Evolutionary conservation across 2,797 vertebrate genomes (phyloP).

Genomic region (Dendrocincla tyrannina): DNA sequence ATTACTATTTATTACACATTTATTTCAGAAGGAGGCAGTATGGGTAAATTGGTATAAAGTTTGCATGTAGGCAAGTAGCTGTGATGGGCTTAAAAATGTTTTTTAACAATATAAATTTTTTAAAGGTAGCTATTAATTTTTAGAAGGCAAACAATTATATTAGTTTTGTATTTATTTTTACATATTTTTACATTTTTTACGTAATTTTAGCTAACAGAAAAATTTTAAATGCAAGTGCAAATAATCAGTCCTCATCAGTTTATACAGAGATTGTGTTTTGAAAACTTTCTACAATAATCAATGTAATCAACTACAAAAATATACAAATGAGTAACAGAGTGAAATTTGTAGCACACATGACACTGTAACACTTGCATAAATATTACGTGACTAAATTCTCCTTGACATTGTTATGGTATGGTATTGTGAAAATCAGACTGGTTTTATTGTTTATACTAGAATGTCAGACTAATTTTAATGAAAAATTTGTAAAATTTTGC

Average conservation of each 20-base stretch:
- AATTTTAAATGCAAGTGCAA: neutral
- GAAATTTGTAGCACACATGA: neutral
- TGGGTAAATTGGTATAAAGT: constrained; percentile 35
- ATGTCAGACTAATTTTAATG: neutral
- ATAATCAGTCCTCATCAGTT: neutral
- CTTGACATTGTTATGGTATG: neutral
- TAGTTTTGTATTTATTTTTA: neutral
- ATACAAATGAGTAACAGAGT: neutral
- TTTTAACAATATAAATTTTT: neutral
- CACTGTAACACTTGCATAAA: neutral
- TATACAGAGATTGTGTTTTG: neutral
- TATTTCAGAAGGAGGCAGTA: constrained; percentile 61
- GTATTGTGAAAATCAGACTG: neutral
- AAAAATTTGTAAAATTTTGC: neutral
- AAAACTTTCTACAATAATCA: neutral
- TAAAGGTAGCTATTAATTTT: neutral
- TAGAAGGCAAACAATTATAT: neutral
- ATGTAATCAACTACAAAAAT: neutral
- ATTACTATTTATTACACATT: constrained; percentile 46
- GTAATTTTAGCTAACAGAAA: neutral
- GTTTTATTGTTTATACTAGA: neutral
- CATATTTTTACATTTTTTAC: too few species aligned
- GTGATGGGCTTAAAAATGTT: neutral
- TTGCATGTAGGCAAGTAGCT: neutral
- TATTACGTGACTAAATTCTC: neutral